Evolutionary conservation across 2,888 invertebrate genomes (phyloP), one percentile per base, ranked within the genome.

Genomic region (Heteromyza rotundicornis): DNA sequence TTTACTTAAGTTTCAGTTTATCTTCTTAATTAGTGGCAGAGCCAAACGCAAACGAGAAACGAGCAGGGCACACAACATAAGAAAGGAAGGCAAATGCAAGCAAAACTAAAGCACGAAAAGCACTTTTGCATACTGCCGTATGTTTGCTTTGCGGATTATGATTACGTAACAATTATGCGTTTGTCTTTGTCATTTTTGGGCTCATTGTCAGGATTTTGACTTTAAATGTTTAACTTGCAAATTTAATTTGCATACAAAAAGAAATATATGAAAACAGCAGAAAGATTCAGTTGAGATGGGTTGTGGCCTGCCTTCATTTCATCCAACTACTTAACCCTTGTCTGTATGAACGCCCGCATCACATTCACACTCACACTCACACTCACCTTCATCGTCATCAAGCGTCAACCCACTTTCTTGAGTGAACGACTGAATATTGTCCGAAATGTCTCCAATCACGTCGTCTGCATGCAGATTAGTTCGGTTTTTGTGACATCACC

Each of bases 391-490:
- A 32, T 32, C 7, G 32, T 12, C 12, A 32, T 5, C 32, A 32
- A 32, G 32, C 32, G 32, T 12, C 32, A 32, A n/a, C n/a, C n/a
- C n/a, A n/a, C n/a, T n/a, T n/a, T n/a, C n/a, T n/a, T n/a, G n/a
- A n/a, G n/a, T n/a, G n/a, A n/a, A n/a, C n/a, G n/a, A n/a, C n/a
- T n/a, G n/a, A n/a, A n/a, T n/a, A n/a, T n/a, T n/a, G n/a, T n/a
- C n/a, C n/a, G 27, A 5, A 5, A 27, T 27, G 27, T 27, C 27
- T 27, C 54, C 36, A 54, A 54, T 54, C 54, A 36, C 54, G 36
- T 35, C 36, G 54, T 36, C 40, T 35, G 54, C 54, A 54, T 54
- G 54, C 54, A 54, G 54, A 54, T 54, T 54, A 54, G 35, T 36
- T 54, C 54, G 40, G 36, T 53, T 35, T 27, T 36, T 16, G 12